Evolutionary conservation across 2,113 vertebrate species (phyloP).

Genomic region (Barnardius zonarius): DNA sequence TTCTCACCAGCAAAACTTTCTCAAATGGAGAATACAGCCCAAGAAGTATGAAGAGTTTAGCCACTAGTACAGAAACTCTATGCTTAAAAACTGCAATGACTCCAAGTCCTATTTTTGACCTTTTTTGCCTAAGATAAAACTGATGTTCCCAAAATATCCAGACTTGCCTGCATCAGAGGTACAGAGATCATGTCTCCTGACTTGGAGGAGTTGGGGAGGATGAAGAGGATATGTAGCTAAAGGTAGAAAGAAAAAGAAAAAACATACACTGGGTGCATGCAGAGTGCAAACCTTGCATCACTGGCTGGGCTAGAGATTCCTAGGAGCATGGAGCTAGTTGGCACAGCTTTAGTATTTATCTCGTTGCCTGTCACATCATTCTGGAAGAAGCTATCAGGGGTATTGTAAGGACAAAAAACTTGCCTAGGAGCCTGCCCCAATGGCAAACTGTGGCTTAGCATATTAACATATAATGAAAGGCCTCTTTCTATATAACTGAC

Average conservation of each 20-base stretch:
- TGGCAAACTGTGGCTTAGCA: background rate
- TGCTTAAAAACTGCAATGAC: background rate
- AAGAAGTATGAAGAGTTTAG: background rate
- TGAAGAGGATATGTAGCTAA: background rate
- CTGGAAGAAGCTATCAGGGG: background rate
- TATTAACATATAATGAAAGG: background rate
- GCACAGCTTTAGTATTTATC: background rate
- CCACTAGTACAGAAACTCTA: background rate
- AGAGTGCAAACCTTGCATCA: background rate
- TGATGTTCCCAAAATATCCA: background rate
- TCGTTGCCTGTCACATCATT: background rate
- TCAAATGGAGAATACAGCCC: background rate
- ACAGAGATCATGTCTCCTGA: background rate
- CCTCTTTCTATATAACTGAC: background rate
- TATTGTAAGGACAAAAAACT: background rate
- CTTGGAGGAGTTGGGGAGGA: background rate
- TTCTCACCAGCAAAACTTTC: background rate
- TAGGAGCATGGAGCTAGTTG: background rate
- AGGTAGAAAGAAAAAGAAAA: background rate
- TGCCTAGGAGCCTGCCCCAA: background rate
- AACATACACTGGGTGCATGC: background rate
- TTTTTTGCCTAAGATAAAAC: background rate
- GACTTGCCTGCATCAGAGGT: background rate
- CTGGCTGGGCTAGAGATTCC: background rate
- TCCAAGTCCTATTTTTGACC: background rate